Conservation (phyloP, 2,888 invertebrate genomes). For the Epinotia bilunana region DNA sequence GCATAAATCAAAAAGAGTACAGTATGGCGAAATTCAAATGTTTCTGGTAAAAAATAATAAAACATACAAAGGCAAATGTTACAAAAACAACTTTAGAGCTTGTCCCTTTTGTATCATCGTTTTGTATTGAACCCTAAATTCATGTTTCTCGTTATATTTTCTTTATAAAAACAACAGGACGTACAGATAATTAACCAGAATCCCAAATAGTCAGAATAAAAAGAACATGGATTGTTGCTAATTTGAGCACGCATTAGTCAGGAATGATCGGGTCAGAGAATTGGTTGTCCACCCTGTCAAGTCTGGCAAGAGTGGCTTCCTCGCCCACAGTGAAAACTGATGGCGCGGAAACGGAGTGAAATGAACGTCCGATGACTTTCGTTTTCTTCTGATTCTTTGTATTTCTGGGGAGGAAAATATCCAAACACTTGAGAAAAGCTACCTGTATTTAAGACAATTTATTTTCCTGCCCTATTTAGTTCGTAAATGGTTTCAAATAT, state of each 20-base stretch:
- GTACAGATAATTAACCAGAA: background rate
- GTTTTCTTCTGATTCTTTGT: slow-evolving; percentile 73
- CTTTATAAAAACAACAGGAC: background rate
- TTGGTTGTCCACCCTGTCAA: slow-evolving; percentile 64
- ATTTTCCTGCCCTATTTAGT: slow-evolving; percentile 53
- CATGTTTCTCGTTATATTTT: background rate
- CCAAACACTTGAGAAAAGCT: slow-evolving; percentile 57
- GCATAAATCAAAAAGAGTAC: slow-evolving; percentile 27
- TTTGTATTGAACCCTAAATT: slow-evolving; percentile 25
- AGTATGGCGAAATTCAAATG: slow-evolving; percentile 18
- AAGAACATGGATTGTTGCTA: slow-evolving; percentile 2
- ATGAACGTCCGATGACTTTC: slow-evolving; percentile 80
- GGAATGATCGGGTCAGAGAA: slow-evolving; percentile 53
- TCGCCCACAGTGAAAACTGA: slow-evolving; percentile 70
- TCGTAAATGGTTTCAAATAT: slow-evolving; percentile 32
- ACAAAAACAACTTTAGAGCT: slow-evolving; percentile 13
- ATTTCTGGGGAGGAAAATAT: slow-evolving; percentile 64
- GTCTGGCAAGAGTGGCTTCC: slow-evolving; percentile 61
- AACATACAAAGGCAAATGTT: slow-evolving; percentile 25
- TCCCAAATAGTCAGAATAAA: background rate
- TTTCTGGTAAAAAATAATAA: slow-evolving; percentile 34
- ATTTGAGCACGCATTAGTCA: slow-evolving; percentile 14
- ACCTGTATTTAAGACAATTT: slow-evolving; percentile 63
- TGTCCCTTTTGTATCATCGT: slow-evolving; percentile 17
- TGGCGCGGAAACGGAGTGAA: slow-evolving; percentile 73